Percentiles rank a stretch among this genome's conserved stretches.
Evolutionary conservation across 2,888 invertebrate species (phyloP).

Genomic region (Cryptocephalus moraei): DNA sequence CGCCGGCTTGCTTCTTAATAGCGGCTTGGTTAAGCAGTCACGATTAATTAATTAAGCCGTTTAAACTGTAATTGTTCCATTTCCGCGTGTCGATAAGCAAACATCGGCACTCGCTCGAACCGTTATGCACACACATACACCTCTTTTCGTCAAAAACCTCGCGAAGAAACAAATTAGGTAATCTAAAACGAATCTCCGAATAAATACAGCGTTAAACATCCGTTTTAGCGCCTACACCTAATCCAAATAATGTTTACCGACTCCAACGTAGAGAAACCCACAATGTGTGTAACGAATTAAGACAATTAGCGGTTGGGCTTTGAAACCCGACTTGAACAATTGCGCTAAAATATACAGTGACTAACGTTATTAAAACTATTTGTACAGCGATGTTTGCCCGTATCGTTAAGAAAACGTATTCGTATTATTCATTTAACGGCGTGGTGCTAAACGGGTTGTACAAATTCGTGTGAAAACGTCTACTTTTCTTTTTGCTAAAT

Average conservation of each 20-base stretch:
- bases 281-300: conserved; percentile 29
- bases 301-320: conserved; percentile 31
- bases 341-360: conserved; percentile 21
- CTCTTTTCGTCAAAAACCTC: too few species aligned
- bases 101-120: neutral
- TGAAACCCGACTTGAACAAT: conserved; percentile 24
- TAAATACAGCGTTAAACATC: conserved; percentile 11
- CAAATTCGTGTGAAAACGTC: too few species aligned
- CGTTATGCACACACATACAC: neutral
- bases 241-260: conserved; percentile 6
- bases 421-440: conserved; percentile 11
- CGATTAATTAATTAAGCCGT: too few species aligned
- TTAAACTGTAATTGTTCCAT: too few species aligned
- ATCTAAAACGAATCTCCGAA: neutral
- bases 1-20: too few species aligned
- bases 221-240: conserved; percentile 16
- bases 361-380: conserved; percentile 18
- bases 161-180: neutral
- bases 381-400: conserved; percentile 8
- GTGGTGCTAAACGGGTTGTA: too few species aligned
- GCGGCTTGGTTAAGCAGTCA: too few species aligned
- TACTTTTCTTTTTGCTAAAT: too few species aligned
- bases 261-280: conserved; percentile 3
- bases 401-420: conserved; percentile 8
- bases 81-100: too few species aligned